Evolutionary conservation across 2,888 invertebrate genomes (phyloP), one percentile per base, ranked within the genome.

Genomic region (Tetranychus truncatus): DNA sequence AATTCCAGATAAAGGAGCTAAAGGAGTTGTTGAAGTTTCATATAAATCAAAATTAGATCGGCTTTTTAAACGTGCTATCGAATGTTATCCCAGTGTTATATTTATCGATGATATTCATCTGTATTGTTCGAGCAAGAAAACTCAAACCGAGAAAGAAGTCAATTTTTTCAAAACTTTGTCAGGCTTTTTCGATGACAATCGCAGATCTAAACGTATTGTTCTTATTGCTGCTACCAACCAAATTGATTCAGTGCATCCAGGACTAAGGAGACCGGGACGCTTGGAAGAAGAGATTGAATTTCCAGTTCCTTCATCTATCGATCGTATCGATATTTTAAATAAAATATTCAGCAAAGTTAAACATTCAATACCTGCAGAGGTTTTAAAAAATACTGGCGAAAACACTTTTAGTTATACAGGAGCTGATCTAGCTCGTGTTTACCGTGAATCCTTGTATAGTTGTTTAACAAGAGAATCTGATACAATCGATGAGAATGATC

Each of bases 331-430:
- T 78, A 92, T 95, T 78, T 82, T 95, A 4, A 81, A 83, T 44
- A 88, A 87, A 79, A 82, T 91, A 74, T 83, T 93, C 0, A 81
- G 81, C 45, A 85, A 84, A 75, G 81, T 88, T 3, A 83, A 86
- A 0, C 86, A 88, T 80, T 82, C 82, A 76, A 81, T 92, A 44
- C 84, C 81, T 4, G 81, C 84, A 0, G 82, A 85, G 8, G 87
- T 89, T 34, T 82, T 91, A 9, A 83, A 85, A 77, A 82, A 76
- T 1, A 85, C 93, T 75, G 87, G 92, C 0, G 86, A 87, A 77
- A 84, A 86, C 72, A 89, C 92, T 7, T 94, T 95, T 82, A 95
- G 94, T 0, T 95, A 89, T 85, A 93, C 95, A 1, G 93, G 91
- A 7, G 91, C 91, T 0, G 95, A 95, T 85, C 84, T 95, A 74